Base-by-base conservation (phyloP, 2,113 vertebrate genomes). In the Corythornis vintsioides region DNA sequence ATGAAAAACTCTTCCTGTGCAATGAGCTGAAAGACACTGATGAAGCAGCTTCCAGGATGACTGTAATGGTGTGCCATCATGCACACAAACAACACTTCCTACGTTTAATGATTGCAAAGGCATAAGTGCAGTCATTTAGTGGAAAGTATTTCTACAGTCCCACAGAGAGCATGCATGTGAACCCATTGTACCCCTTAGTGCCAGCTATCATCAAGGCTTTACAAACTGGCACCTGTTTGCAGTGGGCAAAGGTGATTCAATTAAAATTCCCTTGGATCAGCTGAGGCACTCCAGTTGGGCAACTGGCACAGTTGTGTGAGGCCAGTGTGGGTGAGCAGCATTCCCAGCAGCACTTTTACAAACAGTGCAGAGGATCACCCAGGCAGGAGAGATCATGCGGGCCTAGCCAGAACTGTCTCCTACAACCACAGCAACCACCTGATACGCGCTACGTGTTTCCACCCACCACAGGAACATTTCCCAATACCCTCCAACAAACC, bases 251-350 rank as follows among this genome's bases (percentile, higher is more conserved):
- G 64, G 52, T 53, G 7, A 21, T 47, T 86, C 67, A 63, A 31
- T 63, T 80, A 88, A 85, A 89, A 91, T 91, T 91, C 82, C 56
- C 43, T 77, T 28, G 43, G 43, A 77, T 86, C 72, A 88, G 31
- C 69, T 83, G 43, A 69, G 42, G 69, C 52, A 21, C 67, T 89
- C 52, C 70, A 65, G 28, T 80, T 19, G 73, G 69, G 75, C 71
- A 85, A n/a, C 33, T 21, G 33, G 50, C 4, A 3, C 3, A 0
- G 72, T 24, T 14, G 2, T n/a, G 40, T 0, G 0, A 43, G 53
- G 33, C 52, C 45, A 13, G 15, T 0, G 33, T 35, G 38, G 67
- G 59, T 43, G 79, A 88, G 63, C 7, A 1, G 75, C 2, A 1
- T 20, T 40, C 13, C 9, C 35, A 59, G 73, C 16, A 66, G 87